phyloP scores from a whole-genome alignment of 2,113 vertebrate species.

The Trinectes maculatus region DNA sequence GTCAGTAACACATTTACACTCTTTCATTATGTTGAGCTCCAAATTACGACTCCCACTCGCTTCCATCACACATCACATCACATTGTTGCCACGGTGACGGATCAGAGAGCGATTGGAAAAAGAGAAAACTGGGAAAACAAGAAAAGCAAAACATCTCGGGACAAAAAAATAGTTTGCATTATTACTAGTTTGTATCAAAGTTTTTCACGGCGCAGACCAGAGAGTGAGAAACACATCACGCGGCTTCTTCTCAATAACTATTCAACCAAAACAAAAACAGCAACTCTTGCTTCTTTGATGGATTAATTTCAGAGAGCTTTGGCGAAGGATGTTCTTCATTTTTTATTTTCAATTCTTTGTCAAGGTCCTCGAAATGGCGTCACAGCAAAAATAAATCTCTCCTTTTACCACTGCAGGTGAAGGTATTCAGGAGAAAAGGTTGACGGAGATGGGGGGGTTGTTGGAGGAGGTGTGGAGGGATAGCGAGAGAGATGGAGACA shows the following conservation, averaged over 20 bases:
- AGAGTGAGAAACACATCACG: neutral
- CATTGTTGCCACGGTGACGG: slow-evolving; percentile 69
- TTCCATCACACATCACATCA: slow-evolving; percentile 43
- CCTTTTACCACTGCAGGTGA: slow-evolving; percentile 12
- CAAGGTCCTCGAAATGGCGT: slow-evolving; percentile 26
- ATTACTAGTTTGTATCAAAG: neutral
- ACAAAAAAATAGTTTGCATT: slow-evolving; percentile 17
- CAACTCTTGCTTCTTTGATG: neutral
- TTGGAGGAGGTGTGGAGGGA: slow-evolving; percentile 14
- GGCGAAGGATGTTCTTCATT: neutral
- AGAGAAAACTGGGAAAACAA: slow-evolving; percentile 14
- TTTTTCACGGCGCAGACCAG: neutral
- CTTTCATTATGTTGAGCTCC: slow-evolving; percentile 60
- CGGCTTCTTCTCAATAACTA: neutral
- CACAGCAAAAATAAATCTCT: slow-evolving; percentile 50
- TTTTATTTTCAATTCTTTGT: slow-evolving; percentile 15
- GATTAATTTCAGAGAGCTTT: neutral
- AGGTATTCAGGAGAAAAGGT: slow-evolving; percentile 23
- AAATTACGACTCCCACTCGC: slow-evolving; percentile 62
- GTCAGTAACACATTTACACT: slow-evolving; percentile 74
- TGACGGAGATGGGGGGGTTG: slow-evolving; percentile 14
- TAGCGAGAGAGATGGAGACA: slow-evolving; percentile 33
- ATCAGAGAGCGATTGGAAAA: slow-evolving; percentile 33
- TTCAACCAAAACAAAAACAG: slow-evolving; percentile 6
- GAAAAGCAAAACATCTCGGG: slow-evolving; percentile 15